A percentile compares a stretch with the other conserved stretches of the same genome.
phyloP scores from a whole-genome alignment of 2,888 invertebrate species.

The Zelleria hepariella region DNA sequence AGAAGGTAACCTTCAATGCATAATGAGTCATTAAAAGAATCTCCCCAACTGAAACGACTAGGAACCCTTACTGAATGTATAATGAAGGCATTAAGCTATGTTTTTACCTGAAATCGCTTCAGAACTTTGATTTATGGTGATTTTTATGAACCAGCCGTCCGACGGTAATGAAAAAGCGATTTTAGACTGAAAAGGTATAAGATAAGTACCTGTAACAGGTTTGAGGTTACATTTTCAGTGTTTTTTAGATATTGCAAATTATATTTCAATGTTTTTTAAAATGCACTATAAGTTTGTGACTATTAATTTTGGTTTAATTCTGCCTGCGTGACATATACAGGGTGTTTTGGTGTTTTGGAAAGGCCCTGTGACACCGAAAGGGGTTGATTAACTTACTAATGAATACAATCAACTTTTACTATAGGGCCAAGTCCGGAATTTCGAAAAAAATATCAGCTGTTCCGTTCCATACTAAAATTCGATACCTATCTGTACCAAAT shows the following conservation, averaged over 20 bases:
- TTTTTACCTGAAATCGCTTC: background rate
- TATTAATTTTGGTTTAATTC: background rate
- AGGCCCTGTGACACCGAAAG: background rate
- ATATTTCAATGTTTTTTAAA: background rate
- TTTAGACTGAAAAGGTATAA: background rate
- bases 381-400: background rate
- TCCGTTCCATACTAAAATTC: background rate
- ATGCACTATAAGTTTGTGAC: background rate
- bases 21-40: slow-evolving; percentile 4
- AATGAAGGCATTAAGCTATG: slow-evolving; percentile 2
- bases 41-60: background rate
- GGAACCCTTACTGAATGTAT: background rate
- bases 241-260: background rate
- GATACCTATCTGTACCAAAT: background rate
- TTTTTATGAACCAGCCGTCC: background rate
- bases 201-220: background rate
- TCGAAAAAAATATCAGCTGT: background rate
- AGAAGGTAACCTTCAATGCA: background rate
- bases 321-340: background rate
- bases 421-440: background rate
- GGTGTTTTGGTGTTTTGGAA: background rate
- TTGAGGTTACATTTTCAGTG: too few species aligned
- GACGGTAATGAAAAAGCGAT: background rate
- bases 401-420: background rate
- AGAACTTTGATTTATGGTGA: background rate